Evolutionary conservation across 2,797 vertebrate genomes (phyloP).

Genomic region (Apodemus agrarius): DNA sequence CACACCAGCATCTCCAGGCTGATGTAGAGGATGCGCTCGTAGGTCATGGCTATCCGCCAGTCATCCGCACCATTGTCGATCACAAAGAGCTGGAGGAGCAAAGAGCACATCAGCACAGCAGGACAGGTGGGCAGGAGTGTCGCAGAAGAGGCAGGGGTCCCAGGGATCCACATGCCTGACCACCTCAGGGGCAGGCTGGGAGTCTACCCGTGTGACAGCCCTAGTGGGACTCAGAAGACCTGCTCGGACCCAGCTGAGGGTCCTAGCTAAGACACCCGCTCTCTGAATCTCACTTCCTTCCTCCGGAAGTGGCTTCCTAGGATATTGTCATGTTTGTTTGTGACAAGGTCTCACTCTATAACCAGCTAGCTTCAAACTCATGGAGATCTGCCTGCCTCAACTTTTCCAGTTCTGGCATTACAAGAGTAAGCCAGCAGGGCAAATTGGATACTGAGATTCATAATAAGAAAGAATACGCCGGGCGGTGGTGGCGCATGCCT

Average conservation of each 20-base stretch:
- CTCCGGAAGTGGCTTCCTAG: background rate
- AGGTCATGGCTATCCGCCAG: slow-evolving; percentile 99
- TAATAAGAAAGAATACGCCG: background rate
- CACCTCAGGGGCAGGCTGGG: background rate
- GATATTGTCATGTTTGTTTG: background rate
- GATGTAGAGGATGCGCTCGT: slow-evolving; percentile 96
- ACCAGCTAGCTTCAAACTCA: background rate
- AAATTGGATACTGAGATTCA: background rate
- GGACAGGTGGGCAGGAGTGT: too few relatives aligned
- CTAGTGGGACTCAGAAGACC: background rate
- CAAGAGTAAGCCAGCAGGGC: background rate
- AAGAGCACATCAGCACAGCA: slow-evolving; percentile 37
- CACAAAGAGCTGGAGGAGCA: slow-evolving; percentile 92
- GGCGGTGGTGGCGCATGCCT: too few relatives aligned
- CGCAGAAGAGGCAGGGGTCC: too few relatives aligned
- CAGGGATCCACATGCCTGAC: background rate
- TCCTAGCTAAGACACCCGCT: background rate
- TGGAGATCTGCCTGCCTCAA: background rate
- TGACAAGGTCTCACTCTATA: background rate
- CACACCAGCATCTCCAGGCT: slow-evolving; percentile 98
- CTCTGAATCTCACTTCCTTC: background rate
- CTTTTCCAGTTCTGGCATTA: background rate
- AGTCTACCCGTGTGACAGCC: background rate
- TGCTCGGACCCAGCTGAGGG: background rate
- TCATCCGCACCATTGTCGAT: slow-evolving; percentile 99